Evolutionary conservation across 64 coral and sea anemone genomes (phyloP).

Genomic region (Actinia tenebrosa): DNA sequence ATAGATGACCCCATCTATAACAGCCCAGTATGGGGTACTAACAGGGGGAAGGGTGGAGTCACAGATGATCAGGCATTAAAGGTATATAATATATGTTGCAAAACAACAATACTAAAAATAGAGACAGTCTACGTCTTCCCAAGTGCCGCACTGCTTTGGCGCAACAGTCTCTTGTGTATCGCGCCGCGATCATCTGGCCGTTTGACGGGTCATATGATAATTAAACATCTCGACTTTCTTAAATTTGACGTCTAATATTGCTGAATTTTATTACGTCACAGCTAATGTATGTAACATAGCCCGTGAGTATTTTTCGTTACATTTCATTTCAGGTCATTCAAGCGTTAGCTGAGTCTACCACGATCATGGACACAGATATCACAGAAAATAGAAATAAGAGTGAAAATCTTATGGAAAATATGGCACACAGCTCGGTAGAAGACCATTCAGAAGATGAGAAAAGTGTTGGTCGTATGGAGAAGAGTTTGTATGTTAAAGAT

Average conservation of each 20-base stretch:
- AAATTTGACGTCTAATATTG: no score
- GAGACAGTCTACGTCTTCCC: no score
- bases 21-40: slow-evolving; percentile 69
- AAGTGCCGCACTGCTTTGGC: no score
- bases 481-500: slow-evolving; percentile 23
- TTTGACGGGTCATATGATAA: no score
- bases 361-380: slow-evolving; percentile 47
- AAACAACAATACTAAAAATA: no score
- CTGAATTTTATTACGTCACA: background rate
- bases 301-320: background rate
- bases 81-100: slow-evolving; percentile 15
- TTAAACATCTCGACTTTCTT: no score
- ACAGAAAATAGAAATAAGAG: background rate
- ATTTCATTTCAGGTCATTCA: slow-evolving; percentile 45
- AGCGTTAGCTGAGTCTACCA: slow-evolving; percentile 29
- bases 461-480: background rate
- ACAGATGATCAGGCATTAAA: slow-evolving; percentile 71
- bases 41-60: slow-evolving; percentile 81
- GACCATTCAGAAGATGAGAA: background rate
- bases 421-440: background rate
- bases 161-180: no score
- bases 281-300: background rate
- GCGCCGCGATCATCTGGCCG: no score
- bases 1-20: slow-evolving; percentile 99
- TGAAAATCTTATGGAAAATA: background rate